Base-by-base conservation (phyloP, 2,113 vertebrate genomes). In the Brachypteracias leptosomus region DNA sequence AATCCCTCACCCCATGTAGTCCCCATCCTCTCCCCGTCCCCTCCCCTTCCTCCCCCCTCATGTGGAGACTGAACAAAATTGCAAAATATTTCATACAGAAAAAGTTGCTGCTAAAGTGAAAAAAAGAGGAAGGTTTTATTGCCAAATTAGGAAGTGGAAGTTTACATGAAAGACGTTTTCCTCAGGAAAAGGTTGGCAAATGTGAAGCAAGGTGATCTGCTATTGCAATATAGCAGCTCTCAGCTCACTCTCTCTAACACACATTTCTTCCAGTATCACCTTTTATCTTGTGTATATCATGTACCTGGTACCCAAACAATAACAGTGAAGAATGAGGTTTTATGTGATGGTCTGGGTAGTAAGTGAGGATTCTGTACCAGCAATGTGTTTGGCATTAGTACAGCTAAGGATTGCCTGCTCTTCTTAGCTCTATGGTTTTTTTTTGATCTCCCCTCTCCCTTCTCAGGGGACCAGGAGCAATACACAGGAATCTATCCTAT, bases 61-160 rank as follows among this genome's bases (percentile, higher is more conserved):
- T 61, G 33, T 42, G 78, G 83, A 76, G 57, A 75, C 59, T 47
- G 9, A 2, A 12, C 54, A 85, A 90, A 78, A 79, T 92, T 96
- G 62, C 92, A 79, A 89, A 96, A 93, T 49, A 35, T 63, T 93
- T 90, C 62, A 31, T 89, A 94, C 77, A 76, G 90, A 88, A 91
- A 96, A 85, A 1, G 3, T 76, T 93, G 62, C 83, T 95, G 49
- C 36, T 76, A 58, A 38, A 89, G 55, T 62, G 7, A 70, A 80
- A 74, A 83, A 95, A 75, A 92, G 70, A 82, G 91, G 95, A 97
- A 95, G 89, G 24, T 52, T 92, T 88, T 95, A 51, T 95, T 96
- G 92, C 96, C 79, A 91, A 94, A 96, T 79, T 95, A 94, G 89
- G 95, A 96, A 95, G 84, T 94, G 35, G 74, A 92, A 91, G 58